phyloP scores from a whole-genome alignment of 1,140 invertebrate genomes.

The Camponotus vicinus region DNA sequence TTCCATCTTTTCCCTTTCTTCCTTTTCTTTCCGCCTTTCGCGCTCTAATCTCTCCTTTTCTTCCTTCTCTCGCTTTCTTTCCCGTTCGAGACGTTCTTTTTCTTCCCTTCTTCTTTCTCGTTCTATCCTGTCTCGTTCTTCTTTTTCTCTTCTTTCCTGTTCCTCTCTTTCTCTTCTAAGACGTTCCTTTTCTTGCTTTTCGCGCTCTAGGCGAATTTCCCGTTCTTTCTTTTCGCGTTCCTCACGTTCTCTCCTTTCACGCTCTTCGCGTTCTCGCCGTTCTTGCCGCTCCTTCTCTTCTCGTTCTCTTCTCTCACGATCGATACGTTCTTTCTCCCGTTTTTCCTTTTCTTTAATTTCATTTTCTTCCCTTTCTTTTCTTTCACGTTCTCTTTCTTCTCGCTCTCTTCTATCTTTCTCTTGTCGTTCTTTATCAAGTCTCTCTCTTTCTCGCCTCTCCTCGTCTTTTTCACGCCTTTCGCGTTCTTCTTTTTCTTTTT shows the following conservation, averaged over 20 bases:
- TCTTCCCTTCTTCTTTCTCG: conserved; percentile 76
- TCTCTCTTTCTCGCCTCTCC: conserved; percentile 78
- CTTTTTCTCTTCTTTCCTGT: conserved; percentile 81
- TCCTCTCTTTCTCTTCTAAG: conserved; percentile 85
- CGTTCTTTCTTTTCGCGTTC: conserved; percentile 83
- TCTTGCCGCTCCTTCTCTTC: conserved; percentile 81
- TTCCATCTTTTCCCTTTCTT: conserved; percentile 75
- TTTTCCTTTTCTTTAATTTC: conserved; percentile 76
- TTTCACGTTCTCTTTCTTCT: conserved; percentile 70
- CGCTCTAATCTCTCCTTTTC: conserved; percentile 75
- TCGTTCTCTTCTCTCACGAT: conserved; percentile 77
- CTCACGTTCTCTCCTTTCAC: conserved; percentile 83
- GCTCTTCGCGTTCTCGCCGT: conserved; percentile 80
- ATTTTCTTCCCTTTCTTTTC: conserved; percentile 77
- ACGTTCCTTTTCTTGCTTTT: conserved; percentile 82
- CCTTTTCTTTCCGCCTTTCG: conserved; percentile 70
- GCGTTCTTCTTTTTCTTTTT: conserved; percentile 81
- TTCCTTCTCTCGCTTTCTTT: conserved; percentile 77
- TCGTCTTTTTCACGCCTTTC: conserved; percentile 85
- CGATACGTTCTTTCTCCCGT: conserved; percentile 78
- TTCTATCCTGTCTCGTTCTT: conserved; percentile 78
- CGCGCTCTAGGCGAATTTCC: conserved; percentile 77
- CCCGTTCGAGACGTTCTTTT: conserved; percentile 80
- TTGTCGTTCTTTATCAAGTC: conserved; percentile 77
- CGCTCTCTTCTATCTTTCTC: conserved; percentile 76